phyloP scores from a whole-genome alignment of 1,140 invertebrate species.

The Cydia amplana region DNA sequence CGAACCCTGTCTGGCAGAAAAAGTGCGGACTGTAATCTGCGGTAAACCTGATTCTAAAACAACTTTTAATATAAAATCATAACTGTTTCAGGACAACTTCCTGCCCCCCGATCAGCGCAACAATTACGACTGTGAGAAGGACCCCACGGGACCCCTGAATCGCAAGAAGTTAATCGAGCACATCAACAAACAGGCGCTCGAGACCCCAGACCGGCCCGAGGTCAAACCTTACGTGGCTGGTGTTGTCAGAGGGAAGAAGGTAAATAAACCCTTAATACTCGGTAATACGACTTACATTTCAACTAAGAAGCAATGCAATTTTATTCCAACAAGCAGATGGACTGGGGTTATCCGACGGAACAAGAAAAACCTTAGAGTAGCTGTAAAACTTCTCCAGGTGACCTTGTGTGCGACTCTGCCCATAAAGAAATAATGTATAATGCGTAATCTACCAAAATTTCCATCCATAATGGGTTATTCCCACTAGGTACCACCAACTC shows the following conservation, averaged over 20 bases:
- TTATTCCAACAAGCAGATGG: too few species aligned
- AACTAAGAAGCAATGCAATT: too few species aligned
- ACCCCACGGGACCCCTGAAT: conserved; percentile 96
- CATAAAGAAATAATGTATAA: too few species aligned
- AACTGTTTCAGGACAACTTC: conserved; percentile 90
- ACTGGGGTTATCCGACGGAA: too few species aligned
- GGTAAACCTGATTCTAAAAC: not conserved
- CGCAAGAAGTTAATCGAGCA: conserved; percentile 98
- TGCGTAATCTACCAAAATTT: too few species aligned
- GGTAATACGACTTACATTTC: too few species aligned
- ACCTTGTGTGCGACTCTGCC: too few species aligned
- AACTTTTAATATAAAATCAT: conserved; percentile 9
- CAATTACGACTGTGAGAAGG: conserved; percentile 97
- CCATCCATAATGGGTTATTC: too few species aligned
- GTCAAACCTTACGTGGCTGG: conserved; percentile 95
- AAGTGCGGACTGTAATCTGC: not conserved
- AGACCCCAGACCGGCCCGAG: conserved; percentile 98
- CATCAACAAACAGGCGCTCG: conserved; percentile 97
- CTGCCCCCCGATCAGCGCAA: conserved; percentile 97
- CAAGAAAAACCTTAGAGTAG: too few species aligned
- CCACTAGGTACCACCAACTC: too few species aligned
- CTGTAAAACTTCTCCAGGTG: too few species aligned
- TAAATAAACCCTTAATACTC: conserved; percentile 54
- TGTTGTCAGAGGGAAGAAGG: conserved; percentile 93
- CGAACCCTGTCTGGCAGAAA: too few species aligned